These are phyloP conservation scores for Cyphomyrus plagiostoma DNA, from an alignment of 2,113 vertebrate species.

Conservation along the genomic window DNA sequence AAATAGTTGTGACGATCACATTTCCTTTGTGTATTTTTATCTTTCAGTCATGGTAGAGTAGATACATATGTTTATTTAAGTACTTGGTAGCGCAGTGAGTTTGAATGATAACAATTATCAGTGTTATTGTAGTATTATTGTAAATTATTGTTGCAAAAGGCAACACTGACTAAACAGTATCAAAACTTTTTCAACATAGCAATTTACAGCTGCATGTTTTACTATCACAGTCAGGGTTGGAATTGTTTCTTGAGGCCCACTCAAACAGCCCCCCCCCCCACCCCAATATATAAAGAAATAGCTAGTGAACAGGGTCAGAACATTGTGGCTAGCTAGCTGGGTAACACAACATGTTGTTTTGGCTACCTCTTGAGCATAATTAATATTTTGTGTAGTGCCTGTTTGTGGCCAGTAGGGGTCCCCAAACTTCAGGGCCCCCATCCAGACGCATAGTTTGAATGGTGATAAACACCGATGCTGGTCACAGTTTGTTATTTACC, in stretches of 20 bases:
- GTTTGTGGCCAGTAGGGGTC: neutral
- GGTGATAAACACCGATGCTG: neutral
- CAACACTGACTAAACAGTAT: neutral
- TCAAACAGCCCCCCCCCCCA: neutral
- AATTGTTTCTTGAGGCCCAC: neutral
- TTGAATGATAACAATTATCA: neutral
- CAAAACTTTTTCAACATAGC: neutral
- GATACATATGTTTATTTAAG: neutral
- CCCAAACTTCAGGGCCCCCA: neutral
- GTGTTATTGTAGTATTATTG: too few relatives aligned
- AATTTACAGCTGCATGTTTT: neutral
- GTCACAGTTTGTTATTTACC: neutral
- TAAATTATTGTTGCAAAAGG: neutral
- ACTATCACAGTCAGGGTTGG: neutral
- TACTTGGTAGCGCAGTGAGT: neutral
- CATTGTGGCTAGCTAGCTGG: neutral
- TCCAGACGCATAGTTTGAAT: neutral
- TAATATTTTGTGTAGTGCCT: neutral
- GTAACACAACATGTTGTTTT: neutral
- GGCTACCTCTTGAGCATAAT: neutral
- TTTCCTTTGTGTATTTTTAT: neutral
- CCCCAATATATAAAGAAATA: neutral
- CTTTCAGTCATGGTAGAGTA: neutral
- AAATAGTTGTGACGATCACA: neutral
- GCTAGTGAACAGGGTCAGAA: neutral